Percentiles rank a stretch among this genome's conserved stretches.
Conservation (phyloP, 1,140 invertebrate genomes). For the Tenebrio molitor region DNA sequence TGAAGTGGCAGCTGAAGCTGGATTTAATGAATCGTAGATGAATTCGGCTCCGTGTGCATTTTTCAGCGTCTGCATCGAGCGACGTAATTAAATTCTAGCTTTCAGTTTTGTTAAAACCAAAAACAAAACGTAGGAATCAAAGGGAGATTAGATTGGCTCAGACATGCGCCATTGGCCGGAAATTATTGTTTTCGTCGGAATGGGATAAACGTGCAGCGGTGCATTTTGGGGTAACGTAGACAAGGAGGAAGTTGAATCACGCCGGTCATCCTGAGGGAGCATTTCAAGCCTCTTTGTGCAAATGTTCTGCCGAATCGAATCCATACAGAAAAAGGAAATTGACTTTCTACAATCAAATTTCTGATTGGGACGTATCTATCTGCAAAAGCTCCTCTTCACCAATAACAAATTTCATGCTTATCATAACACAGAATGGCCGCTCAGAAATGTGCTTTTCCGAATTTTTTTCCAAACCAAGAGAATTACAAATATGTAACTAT, state of each 20-base stretch:
- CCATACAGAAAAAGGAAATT: slow-evolving; percentile 18
- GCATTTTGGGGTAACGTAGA: slow-evolving; percentile 15
- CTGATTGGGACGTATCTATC: not conserved
- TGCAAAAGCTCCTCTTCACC: slow-evolving; percentile 3
- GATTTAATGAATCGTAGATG: no score
- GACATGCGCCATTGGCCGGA: not conserved
- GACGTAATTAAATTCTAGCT: not conserved
- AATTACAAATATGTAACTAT: no score
- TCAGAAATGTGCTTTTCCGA: no score
- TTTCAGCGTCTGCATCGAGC: not conserved
- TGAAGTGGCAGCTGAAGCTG: no score
- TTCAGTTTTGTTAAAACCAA: not conserved
- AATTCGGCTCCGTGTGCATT: not conserved
- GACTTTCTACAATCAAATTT: slow-evolving; percentile 11
- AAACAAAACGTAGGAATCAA: no score
- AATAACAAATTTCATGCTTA: slow-evolving; percentile 3
- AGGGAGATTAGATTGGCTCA: slow-evolving; percentile 1
- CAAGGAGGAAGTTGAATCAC: slow-evolving; percentile 32
- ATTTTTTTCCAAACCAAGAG: no score
- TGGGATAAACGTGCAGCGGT: slow-evolving; percentile 2
- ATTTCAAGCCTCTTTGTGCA: slow-evolving; percentile 20
- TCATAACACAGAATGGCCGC: no score
- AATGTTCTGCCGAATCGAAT: slow-evolving; percentile 30
- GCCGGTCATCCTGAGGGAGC: slow-evolving; percentile 22
- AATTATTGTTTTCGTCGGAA: slow-evolving; percentile 22